Evolutionary conservation across 2,113 vertebrate genomes (phyloP), one percentile per base, ranked within the genome.

Genomic region (Sialia sialis): DNA sequence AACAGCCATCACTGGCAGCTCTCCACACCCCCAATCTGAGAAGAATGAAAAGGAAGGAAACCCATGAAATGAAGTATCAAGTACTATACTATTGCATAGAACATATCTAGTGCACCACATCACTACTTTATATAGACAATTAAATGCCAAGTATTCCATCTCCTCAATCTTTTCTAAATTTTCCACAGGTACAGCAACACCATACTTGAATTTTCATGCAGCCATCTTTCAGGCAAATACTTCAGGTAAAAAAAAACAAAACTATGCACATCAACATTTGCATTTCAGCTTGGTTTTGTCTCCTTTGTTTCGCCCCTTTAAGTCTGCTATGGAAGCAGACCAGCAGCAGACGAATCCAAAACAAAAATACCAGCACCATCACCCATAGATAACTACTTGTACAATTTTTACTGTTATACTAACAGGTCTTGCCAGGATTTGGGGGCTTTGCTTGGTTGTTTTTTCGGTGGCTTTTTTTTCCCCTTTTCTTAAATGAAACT

Each of bases 1-100:
- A 82, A 0, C 41, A 82, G 29, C 12, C 41, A 76, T 19, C 0
- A 0, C 0, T 32, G 25, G 46, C 49, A 93, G 27, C 25, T 54
- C 72, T 66, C 51, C 62, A 44, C 2, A 30, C 3, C 23, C 49
- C 16, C 11, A 41, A 21, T 22, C 34, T 25, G n/a, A 63, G 26
- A 4, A 73, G 22, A 84, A 91, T 68, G 56, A 80, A 87, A 59
- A 5, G 52, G 81, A 82, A 58, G 60, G 15, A 62, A 89, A 87
- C 60, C n/a, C 54, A 49, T 34, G 11, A 84, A 85, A 90, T 51
- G 0, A 91, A 89, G 16, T 69, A 85, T 27, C 13, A 74, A 43
- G 43, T 60, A 66, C 38, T 58, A 83, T 8, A 77, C 84, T 88
- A 92, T 3, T 52, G n/a, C 52, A 51, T 0, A 72, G 52, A 82